These are phyloP conservation scores for Eulemur mongoz DNA, from an alignment of 2,797 vertebrate genomes.

Conservation along the genomic window DNA sequence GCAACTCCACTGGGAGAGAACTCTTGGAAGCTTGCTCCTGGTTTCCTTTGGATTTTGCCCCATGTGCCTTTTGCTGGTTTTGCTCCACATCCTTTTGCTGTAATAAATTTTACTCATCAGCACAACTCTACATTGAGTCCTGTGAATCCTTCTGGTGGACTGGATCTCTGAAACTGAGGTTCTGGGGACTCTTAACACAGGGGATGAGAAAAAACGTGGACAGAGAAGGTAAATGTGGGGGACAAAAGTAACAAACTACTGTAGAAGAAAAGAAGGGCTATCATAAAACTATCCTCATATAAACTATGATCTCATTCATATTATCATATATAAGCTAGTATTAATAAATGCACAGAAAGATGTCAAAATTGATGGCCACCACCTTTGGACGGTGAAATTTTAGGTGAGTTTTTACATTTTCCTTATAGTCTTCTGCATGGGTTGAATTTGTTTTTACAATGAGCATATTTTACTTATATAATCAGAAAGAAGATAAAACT, in stretches of 20 bases:
- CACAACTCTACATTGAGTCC: background rate
- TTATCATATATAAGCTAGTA: background rate
- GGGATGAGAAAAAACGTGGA: background rate
- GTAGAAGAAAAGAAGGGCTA: background rate
- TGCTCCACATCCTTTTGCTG: background rate
- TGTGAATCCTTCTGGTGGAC: background rate
- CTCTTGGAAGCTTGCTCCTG: background rate
- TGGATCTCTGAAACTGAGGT: background rate
- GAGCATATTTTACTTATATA: background rate
- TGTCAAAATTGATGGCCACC: background rate
- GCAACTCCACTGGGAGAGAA: background rate
- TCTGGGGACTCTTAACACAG: background rate
- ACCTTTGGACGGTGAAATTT: background rate
- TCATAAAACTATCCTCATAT: background rate
- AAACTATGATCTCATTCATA: background rate
- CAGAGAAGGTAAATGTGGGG: background rate
- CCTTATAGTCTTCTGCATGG: background rate
- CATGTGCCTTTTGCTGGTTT: background rate
- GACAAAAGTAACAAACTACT: background rate
- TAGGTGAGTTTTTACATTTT: background rate
- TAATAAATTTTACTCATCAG: background rate
- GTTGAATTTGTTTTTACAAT: background rate
- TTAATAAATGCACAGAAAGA: background rate
- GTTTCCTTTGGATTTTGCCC: background rate
- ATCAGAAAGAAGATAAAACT: background rate